phyloP scores from a whole-genome alignment of 1,140 invertebrate species.

The Leucophenga varia region DNA sequence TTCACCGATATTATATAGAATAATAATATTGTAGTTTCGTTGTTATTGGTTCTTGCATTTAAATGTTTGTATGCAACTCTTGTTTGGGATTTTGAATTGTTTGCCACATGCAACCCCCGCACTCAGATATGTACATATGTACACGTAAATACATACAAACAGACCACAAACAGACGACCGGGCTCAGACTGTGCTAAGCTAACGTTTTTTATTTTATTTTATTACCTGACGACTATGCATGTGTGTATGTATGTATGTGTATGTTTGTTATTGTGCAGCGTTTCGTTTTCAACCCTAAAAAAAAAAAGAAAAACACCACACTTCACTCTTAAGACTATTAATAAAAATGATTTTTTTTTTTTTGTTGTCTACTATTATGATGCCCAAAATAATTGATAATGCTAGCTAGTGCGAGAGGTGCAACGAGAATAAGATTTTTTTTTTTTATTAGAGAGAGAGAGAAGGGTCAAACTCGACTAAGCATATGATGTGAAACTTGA shows the following conservation, averaged over 20 bases:
- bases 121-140: not conserved
- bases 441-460: constrained; percentile 15
- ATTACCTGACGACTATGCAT: constrained; percentile 16
- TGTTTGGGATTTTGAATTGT: no score
- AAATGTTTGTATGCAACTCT: no score
- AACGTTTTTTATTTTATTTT: constrained; percentile 44
- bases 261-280: constrained; percentile 20
- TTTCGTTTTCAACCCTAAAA: constrained; percentile 12
- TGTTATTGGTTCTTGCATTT: no score
- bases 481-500: no score
- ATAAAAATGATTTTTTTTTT: not conserved
- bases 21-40: no score
- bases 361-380: not conserved
- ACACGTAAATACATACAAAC: constrained; percentile 2
- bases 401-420: constrained; percentile 1
- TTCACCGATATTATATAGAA: no score
- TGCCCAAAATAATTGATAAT: not conserved
- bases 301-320: constrained; percentile 14
- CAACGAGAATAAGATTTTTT: no score
- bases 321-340: constrained; percentile 9
- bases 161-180: constrained; percentile 15
- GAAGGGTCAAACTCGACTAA: constrained; percentile 17
- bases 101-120: no score
- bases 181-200: constrained; percentile 28
- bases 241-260: constrained; percentile 2